Evolutionary conservation across 2,888 invertebrate species (phyloP), one percentile per base, ranked within the genome.

Genomic region (Pecten maximus): DNA sequence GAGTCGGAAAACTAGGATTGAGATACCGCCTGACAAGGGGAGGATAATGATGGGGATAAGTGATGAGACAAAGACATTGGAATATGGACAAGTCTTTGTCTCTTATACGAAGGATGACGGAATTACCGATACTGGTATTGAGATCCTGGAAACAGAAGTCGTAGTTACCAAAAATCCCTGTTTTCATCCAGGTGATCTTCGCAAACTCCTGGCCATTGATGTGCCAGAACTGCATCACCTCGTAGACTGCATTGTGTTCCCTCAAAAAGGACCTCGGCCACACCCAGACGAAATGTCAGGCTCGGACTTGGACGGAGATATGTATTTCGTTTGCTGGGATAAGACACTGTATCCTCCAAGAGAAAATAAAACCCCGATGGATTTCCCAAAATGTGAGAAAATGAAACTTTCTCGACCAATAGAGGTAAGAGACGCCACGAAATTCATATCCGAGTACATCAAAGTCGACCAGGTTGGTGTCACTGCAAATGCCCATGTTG

Each of bases 241-340:
- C 74, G 93, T 90, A 92, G 97, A 97, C 90, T 97, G 97, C 40
- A 95, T 97, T 50, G 97, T 97, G 4, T 97, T 97, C 91, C 96
- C 97, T 4, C 93, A 94, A 3, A 92, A 95, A 87, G 97, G 97
- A 10, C 94, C 93, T 0, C 93, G 97, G 89, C 97, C 97, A 0
- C 97, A 97, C 93, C 95, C 97, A 2, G 96, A 97, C 92, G 96
- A 97, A 93, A 97, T 97, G 96, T 96, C 96, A 4, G 97, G 97
- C 6, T 96, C 96, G 39, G 97, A 97, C 93, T 93, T 97, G 91
- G 97, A 97, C 91, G 97, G 97, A 15, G 97, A 97, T 91, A 96
- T 96, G 92, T 97, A 95, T 92, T 95, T 96, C 88, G 96, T 97
- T 19, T 93, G 96, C 40, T 97, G 96, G 96, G 95, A 96, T 90